phyloP scores from a whole-genome alignment of 2,113 vertebrate species.

The Trematomus loennbergii region DNA sequence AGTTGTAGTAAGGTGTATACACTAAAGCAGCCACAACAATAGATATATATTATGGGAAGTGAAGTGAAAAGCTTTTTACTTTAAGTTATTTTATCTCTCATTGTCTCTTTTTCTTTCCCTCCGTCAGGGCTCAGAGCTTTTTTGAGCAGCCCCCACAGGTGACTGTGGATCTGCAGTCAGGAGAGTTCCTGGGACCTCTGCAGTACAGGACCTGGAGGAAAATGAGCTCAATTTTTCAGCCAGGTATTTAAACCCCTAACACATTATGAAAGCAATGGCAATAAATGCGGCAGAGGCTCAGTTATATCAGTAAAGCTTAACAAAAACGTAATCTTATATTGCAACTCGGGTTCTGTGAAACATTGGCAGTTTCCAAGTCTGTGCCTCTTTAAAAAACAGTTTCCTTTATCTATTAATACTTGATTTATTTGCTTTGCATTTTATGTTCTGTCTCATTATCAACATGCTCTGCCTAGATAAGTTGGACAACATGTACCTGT shows the following conservation, averaged over 20 bases:
- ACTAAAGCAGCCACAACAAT: background rate
- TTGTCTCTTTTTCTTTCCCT: background rate
- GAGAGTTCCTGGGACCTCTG: constrained; percentile 78
- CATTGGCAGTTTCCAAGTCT: background rate
- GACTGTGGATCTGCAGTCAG: constrained; percentile 67
- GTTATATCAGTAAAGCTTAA: background rate
- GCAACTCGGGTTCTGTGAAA: background rate
- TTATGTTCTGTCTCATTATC: too few relatives aligned
- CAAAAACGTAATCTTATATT: background rate
- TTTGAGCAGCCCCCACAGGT: constrained; percentile 73
- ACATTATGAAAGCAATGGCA: background rate
- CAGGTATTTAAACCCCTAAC: constrained; percentile 62
- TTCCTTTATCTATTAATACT: too few relatives aligned
- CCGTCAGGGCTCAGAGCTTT: constrained; percentile 68
- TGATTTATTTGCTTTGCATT: too few relatives aligned
- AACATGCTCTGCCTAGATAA: background rate
- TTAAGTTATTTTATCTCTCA: background rate
- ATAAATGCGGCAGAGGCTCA: background rate
- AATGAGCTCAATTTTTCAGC: constrained; percentile 74
- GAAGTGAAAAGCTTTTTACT: background rate
- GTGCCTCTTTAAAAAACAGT: too few relatives aligned
- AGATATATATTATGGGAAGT: background rate
- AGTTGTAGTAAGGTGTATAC: background rate
- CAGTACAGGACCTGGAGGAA: constrained; percentile 82
- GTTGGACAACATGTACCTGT: background rate